Percentiles rank a stretch among this genome's conserved stretches.
Conservation (phyloP, 1,140 invertebrate species). For the Drosophila tani region DNA sequence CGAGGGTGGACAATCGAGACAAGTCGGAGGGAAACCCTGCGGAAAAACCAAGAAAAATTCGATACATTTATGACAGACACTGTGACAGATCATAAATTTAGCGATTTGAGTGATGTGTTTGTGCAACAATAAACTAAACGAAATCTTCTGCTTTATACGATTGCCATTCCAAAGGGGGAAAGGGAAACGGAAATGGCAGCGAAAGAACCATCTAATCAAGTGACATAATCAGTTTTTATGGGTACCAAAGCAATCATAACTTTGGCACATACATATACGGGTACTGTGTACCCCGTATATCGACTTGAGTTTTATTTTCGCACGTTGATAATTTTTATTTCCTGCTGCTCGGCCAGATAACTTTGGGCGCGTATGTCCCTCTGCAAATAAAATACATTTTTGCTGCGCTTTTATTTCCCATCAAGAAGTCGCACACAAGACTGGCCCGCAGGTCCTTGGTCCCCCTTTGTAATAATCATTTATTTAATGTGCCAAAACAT, state of each 20-base stretch:
- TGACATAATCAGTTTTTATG: conserved; percentile 77
- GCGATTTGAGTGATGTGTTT: conserved; percentile 64
- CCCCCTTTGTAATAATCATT: conserved; percentile 74
- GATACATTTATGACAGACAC: conserved; percentile 63
- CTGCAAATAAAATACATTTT: conserved; percentile 75
- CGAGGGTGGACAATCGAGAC: conserved; percentile 31
- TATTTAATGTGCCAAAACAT: conserved; percentile 76
- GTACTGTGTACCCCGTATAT: conserved; percentile 8
- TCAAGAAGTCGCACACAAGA: conserved; percentile 24
- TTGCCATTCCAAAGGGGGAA: conserved; percentile 31
- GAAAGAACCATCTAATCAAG: conserved; percentile 71
- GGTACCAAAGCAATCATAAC: conserved; percentile 67
- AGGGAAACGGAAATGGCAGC: conserved; percentile 13
- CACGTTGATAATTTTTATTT: conserved; percentile 83
- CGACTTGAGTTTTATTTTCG: conserved; percentile 66
- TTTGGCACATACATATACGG: conserved; percentile 35
- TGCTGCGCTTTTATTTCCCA: conserved; percentile 69
- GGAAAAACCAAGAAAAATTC: conserved; percentile 45
- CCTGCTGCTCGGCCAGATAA: conserved; percentile 40
- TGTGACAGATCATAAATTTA: conserved; percentile 71
- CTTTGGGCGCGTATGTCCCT: conserved; percentile 37
- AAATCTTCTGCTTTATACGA: conserved; percentile 48
- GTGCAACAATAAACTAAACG: conserved; percentile 53
- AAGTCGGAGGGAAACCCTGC: not conserved
- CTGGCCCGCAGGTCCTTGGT: not conserved